Base-by-base conservation (phyloP, 2,888 invertebrate genomes). In the Drosophila tanythrix region DNA sequence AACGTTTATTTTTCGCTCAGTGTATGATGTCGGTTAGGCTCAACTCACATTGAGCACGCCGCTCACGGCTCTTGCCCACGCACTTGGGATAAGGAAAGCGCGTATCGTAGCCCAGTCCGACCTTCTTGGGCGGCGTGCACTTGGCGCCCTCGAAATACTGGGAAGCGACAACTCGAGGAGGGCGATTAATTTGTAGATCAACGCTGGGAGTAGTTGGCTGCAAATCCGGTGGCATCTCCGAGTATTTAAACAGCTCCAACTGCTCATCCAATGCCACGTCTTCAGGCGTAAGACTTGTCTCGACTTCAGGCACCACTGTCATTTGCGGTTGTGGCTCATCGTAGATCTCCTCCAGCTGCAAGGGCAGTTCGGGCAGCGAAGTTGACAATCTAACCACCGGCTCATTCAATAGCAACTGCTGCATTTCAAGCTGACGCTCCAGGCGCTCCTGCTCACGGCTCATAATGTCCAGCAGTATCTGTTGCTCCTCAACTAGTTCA, bases 401-500 rank as follows among this genome's bases (percentile, higher is more conserved):
- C 27, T 53, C 53, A n/a, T 2, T 43, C 6, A n/a, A 5, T 3
- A 65, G 35, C 15, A 43, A 2, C 0, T 56, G 59, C 2, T 60
- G 63, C 25, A 70, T 6, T 3, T 76, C 62, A 31, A 62, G 5
- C 2, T 61, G 50, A 0, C 29, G 55, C 29, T 51, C 52, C 5
- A 79, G 21, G 1, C 40, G 69, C 27, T 70, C 66, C 35, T 66
- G 60, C 33, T 73, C 73, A 10, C 51, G 53, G 1, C 27, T 18
- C 10, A 75, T 63, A 13, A 75, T 36, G 11, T 67, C 52, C 0
- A 77, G 33, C 8, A 69, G 53, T 10, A 36, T 1, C 48, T 77
- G 65, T 50, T 72, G 78, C 68, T 82, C 75, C 56, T 75, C 81
- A 8, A 82, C 21, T 2, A 82, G 65, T 29, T 76, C 64, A 5